Conservation (phyloP, 2,113 vertebrate species). For the Brachionichthys hirsutus region DNA sequence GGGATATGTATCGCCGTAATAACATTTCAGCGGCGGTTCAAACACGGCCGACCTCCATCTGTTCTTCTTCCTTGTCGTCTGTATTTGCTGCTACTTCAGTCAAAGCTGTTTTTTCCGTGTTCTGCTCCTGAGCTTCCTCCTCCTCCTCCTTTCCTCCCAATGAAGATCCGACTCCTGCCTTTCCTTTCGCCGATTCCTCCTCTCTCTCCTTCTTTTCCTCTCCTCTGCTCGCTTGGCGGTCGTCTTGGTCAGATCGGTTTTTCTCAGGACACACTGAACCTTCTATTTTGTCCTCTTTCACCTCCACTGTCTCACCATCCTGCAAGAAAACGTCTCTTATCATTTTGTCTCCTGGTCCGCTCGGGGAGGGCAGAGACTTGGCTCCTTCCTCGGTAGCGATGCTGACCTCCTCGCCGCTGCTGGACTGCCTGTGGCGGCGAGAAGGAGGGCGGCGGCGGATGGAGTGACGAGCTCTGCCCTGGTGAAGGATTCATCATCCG, state of each 20-base stretch:
- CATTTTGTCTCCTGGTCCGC: background rate
- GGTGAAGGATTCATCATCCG: background rate
- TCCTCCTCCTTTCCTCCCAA: background rate
- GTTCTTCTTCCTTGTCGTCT: conserved; percentile 2
- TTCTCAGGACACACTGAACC: background rate
- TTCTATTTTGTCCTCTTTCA: background rate
- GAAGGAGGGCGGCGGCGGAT: conserved; percentile 75
- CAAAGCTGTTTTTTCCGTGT: background rate
- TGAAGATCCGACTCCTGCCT: background rate
- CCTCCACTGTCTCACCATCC: conserved; percentile 1
- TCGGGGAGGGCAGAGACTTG: background rate
- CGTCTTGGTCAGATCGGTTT: background rate
- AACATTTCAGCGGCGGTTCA: too few relatives aligned
- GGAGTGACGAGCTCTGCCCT: conserved; percentile 73
- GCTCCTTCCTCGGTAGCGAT: conserved; percentile 12
- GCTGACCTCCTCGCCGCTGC: conserved; percentile 48
- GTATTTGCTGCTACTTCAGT: background rate
- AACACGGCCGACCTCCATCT: background rate
- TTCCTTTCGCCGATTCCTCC: background rate
- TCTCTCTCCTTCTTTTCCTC: background rate
- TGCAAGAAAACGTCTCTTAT: conserved; percentile 10
- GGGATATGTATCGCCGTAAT: too few relatives aligned
- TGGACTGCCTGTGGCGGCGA: conserved; percentile 67
- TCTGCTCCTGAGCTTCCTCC: conserved; percentile 3
- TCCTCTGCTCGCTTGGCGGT: background rate